Percentiles rank a stretch among this genome's conserved stretches.
phyloP scores from a whole-genome alignment of 2,113 vertebrate genomes.

The Aldabrachelys gigantea region DNA sequence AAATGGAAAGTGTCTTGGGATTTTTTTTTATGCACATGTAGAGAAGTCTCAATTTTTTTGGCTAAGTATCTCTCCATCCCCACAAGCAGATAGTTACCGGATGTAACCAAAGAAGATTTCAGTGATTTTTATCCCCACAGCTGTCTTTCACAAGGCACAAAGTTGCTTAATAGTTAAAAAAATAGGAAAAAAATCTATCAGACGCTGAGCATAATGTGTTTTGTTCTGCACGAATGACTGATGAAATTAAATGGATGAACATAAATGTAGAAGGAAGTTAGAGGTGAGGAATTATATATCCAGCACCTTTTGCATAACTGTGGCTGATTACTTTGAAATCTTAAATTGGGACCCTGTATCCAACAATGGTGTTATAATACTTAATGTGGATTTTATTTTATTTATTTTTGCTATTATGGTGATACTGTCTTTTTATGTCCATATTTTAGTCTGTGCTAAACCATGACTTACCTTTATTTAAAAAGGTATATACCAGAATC shows the following conservation, averaged over 20 bases:
- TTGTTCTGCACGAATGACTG: not conserved
- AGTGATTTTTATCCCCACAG: not conserved
- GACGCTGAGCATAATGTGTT: not conserved
- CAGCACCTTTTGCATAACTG: not conserved
- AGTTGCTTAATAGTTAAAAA: not conserved
- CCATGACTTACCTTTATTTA: not conserved
- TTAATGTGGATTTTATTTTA: not conserved
- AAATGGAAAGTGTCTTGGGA: not conserved
- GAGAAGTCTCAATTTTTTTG: no score
- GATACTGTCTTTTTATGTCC: not conserved
- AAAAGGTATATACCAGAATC: not conserved
- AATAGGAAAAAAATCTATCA: not conserved
- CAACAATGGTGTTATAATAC: not conserved
- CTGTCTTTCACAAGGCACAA: not conserved
- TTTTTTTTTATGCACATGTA: not conserved
- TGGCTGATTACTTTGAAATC: not conserved
- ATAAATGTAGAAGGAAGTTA: not conserved
- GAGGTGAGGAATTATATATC: not conserved
- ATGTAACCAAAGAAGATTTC: no score
- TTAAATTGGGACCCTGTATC: not conserved
- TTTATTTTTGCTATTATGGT: not conserved
- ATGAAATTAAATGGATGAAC: not conserved
- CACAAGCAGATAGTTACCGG: not conserved
- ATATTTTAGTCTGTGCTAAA: not conserved
- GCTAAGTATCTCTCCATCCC: not conserved